Base-by-base conservation (phyloP, 2,113 vertebrate species). In the Malurus melanocephalus region DNA sequence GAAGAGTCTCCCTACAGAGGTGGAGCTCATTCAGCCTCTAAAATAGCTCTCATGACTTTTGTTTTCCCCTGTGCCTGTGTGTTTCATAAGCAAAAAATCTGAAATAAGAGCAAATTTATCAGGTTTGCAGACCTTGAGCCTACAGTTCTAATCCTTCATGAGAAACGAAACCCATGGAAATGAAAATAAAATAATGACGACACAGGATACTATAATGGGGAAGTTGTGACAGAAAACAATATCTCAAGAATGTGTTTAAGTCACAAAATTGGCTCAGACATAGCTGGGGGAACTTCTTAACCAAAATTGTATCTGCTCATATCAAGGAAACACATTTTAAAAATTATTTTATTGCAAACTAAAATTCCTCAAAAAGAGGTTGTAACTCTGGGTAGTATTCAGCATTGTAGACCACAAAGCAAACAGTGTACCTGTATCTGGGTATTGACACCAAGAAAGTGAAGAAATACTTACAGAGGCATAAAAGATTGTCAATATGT, bases 291-390 rank as follows among this genome's bases (percentile, higher is more conserved):
- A 60, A 32, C 4, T 59, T 69, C 59, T 81, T 55, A 77, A 71
- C 2, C 3, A 66, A 61, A 82, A 43, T 1, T 0, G 1, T 48
- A 35, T 20, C 13, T 59, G 9, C 68, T 81, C 42, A 35, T 27
- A 51, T 12, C 7, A 46, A 74, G n/a, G 26, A 84, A 80, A 30
- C 9, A 38, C 2, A 17, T 6, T 32, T 57, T 35, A 3, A 1
- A 14, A 40, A 42, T 8, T 45, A 60, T 49, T 80, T 64, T 75
- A 56, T 72, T 60, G 57, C 16, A 82, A 52, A 13, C 14, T 59
- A 33, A 65, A 82, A 76, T 66, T 55, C 13, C 28, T 62, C 23
- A 35, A 18, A 61, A 90, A 56, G 9, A n/a, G 21, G 21, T 38
- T 13, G 13, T 26, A 62, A 35, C 13, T 45, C 6, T 61, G 24